Conservation (phyloP, 2,113 vertebrate genomes). For the Sphaerodactylus townsendi region DNA sequence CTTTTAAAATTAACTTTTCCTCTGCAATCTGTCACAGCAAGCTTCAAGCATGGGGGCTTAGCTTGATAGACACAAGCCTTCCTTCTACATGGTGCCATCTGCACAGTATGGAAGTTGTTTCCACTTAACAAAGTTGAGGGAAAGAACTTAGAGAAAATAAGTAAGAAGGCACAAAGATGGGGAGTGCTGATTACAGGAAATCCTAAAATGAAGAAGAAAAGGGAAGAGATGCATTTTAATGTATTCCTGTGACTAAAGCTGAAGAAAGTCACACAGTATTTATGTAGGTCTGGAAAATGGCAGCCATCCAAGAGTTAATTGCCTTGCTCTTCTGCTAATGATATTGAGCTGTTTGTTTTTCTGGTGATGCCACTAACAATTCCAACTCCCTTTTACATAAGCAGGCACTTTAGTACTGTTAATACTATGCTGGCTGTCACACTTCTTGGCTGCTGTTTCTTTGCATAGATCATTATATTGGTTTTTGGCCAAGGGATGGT, state of each 20-base stretch:
- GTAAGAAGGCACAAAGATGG: background rate
- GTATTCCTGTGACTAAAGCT: background rate
- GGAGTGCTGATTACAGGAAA: background rate
- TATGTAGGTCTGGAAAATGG: slow-evolving; percentile 30
- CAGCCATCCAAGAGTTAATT: slow-evolving; percentile 32
- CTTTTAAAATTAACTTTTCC: no score
- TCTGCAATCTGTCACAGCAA: no score
- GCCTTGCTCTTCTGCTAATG: slow-evolving; percentile 26
- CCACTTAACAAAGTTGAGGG: background rate
- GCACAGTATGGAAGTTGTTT: background rate
- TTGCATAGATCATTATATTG: slow-evolving; percentile 44
- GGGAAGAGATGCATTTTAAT: background rate
- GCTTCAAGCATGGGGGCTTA: background rate
- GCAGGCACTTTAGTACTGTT: slow-evolving; percentile 44
- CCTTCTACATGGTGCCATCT: background rate
- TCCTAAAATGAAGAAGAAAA: background rate
- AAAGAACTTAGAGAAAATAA: background rate
- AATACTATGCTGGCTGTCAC: slow-evolving; percentile 50
- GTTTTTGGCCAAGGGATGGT: slow-evolving; percentile 49
- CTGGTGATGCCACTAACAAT: slow-evolving; percentile 44
- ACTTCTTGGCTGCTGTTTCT: slow-evolving; percentile 53
- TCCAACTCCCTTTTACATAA: slow-evolving; percentile 38
- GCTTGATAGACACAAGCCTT: background rate
- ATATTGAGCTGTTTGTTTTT: slow-evolving; percentile 38
- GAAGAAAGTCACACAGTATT: background rate